Evolutionary conservation across 2,113 vertebrate species (phyloP).

Genomic region (Pantherophis guttatus): DNA sequence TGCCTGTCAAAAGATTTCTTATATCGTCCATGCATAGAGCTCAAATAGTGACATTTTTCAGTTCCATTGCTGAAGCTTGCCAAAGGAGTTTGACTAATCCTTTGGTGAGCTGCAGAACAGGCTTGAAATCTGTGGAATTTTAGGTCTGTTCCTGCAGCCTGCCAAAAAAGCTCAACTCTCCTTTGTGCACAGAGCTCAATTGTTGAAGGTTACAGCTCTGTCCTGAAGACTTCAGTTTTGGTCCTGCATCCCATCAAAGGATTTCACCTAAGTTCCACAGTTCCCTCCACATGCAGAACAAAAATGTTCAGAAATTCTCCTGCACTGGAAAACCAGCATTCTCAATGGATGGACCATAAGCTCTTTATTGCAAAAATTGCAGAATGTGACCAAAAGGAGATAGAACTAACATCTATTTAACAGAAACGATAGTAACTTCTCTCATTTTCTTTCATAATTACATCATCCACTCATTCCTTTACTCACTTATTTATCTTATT

Average conservation of each 20-base stretch:
- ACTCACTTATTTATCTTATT: neutral
- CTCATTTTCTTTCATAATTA: neutral
- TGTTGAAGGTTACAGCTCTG: too few species aligned
- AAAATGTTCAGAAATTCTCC: neutral
- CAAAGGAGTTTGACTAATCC: too few species aligned
- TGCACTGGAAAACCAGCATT: neutral
- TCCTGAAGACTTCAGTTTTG: too few species aligned
- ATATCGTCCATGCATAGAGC: too few species aligned
- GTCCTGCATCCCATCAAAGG: neutral
- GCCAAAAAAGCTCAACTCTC: too few species aligned
- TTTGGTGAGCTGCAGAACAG: too few species aligned
- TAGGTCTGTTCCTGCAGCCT: too few species aligned
- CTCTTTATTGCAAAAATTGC: neutral
- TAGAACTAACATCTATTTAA: neutral
- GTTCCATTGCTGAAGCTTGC: too few species aligned
- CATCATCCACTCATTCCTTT: neutral
- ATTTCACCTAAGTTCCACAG: neutral
- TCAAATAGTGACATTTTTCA: too few species aligned
- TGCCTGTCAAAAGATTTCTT: too few species aligned
- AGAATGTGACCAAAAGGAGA: neutral
- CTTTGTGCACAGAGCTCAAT: too few species aligned
- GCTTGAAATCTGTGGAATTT: too few species aligned
- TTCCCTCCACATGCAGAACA: neutral
- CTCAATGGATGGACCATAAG: neutral
- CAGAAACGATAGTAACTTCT: neutral